phyloP scores from a whole-genome alignment of 1,140 invertebrate species.

The Megalonaias nervosa region DNA sequence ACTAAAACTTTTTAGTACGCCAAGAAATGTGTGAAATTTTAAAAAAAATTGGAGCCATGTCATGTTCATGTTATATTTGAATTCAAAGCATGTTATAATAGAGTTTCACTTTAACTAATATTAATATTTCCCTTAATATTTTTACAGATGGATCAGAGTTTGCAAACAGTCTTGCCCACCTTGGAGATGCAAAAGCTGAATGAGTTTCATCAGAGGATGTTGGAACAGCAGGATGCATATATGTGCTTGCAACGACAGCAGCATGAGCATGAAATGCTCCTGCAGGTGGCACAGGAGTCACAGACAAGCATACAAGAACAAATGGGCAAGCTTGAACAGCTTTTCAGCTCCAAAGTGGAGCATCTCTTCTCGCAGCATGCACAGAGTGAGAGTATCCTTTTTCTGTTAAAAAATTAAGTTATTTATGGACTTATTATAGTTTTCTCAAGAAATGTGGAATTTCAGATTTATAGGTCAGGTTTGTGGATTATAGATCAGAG shows the following conservation, averaged over 20 bases:
- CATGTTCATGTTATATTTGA: too few relatives aligned
- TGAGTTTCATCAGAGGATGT: slow-evolving; percentile 48
- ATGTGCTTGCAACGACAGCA: slow-evolving; percentile 51
- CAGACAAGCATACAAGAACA: slow-evolving; percentile 61
- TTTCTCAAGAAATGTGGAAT: too few relatives aligned
- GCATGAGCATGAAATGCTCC: slow-evolving; percentile 50
- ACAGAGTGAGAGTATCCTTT: slow-evolving; percentile 67
- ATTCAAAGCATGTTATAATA: too few relatives aligned
- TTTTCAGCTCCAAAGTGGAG: slow-evolving; percentile 58
- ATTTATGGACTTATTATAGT: not conserved
- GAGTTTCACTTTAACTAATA: too few relatives aligned
- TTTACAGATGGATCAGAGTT: slow-evolving; percentile 42
- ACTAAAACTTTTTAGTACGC: too few relatives aligned
- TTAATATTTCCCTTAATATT: not conserved
- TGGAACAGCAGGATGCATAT: slow-evolving; percentile 46
- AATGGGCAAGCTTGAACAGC: slow-evolving; percentile 56
- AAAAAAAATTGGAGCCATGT: too few relatives aligned
- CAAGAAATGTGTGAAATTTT: too few relatives aligned
- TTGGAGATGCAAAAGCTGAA: slow-evolving; percentile 48
- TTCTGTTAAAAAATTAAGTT: not conserved
- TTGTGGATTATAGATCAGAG: too few relatives aligned
- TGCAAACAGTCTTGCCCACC: slow-evolving; percentile 35
- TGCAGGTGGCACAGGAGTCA: slow-evolving; percentile 39
- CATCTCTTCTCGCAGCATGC: slow-evolving; percentile 58
- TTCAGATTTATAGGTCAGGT: too few relatives aligned